phyloP scores from a whole-genome alignment of 1,140 invertebrate species.

The Lepidurus arcticus region DNA sequence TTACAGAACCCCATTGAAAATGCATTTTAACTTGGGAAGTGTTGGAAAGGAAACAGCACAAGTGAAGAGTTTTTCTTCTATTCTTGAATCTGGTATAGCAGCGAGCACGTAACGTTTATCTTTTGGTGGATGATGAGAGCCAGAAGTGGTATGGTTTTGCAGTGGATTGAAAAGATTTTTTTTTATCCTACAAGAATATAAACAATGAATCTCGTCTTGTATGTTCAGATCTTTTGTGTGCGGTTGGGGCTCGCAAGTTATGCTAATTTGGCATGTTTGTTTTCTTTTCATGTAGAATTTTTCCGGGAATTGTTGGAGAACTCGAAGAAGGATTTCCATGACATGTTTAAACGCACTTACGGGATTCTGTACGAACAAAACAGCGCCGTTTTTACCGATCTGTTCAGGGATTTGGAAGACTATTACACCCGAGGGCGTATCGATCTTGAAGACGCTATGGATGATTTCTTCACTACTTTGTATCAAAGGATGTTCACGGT shows the following conservation, averaged over 20 bases:
- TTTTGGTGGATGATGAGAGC: background rate
- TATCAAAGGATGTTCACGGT: constrained; percentile 96
- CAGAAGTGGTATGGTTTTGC: background rate
- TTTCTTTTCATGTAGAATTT: constrained; percentile 57
- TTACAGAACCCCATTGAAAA: background rate
- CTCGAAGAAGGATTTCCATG: constrained; percentile 78
- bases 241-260: background rate
- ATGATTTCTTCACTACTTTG: constrained; percentile 85
- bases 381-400: constrained; percentile 80
- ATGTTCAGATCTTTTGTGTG: background rate
- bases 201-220: background rate
- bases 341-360: constrained; percentile 92
- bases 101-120: background rate
- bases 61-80: background rate
- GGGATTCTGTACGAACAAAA: constrained; percentile 92
- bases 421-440: constrained; percentile 79
- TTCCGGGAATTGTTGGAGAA: constrained; percentile 75
- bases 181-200: too few relatives aligned
- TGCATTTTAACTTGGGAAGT: background rate
- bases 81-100: background rate
- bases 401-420: constrained; percentile 82
- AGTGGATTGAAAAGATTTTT: too few relatives aligned
- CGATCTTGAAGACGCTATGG: constrained; percentile 77
- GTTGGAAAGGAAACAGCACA: background rate
- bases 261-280: background rate